These are phyloP conservation scores for Miltochrista miniata DNA, from an alignment of 2,888 invertebrate genomes.

Conservation along the genomic window DNA sequence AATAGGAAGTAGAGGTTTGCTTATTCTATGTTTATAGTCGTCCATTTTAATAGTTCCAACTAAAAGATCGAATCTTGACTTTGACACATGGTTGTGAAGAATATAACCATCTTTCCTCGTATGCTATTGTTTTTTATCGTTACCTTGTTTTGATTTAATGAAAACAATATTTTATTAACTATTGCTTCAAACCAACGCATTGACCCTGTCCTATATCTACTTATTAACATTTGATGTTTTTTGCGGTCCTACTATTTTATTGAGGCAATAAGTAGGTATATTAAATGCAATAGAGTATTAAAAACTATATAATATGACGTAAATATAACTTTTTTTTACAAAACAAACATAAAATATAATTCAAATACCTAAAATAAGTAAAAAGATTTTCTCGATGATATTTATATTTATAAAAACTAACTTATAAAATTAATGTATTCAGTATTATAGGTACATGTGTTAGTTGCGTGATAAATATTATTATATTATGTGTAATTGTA, in stretches of 20 bases:
- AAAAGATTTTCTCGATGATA: slow-evolving; percentile 50
- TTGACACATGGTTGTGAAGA: slow-evolving; percentile 43
- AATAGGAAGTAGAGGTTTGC: slow-evolving; percentile 43
- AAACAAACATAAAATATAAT: slow-evolving; percentile 55
- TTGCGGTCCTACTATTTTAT: slow-evolving; percentile 54
- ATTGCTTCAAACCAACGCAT: no score
- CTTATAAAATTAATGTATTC: slow-evolving; percentile 41
- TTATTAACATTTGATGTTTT: no score
- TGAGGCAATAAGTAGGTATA: slow-evolving; percentile 70
- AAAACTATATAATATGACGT: slow-evolving; percentile 46
- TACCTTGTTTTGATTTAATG: slow-evolving; percentile 30
- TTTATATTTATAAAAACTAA: slow-evolving; percentile 47
- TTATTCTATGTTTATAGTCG: slow-evolving; percentile 43
- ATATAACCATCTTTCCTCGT: slow-evolving; percentile 37
- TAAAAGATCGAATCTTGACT: slow-evolving; percentile 9
- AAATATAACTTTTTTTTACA: slow-evolving; percentile 53
- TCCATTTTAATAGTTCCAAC: slow-evolving; percentile 44
- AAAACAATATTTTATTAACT: slow-evolving; percentile 41
- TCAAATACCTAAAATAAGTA: slow-evolving; percentile 48
- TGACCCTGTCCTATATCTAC: no score
- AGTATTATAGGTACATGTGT: slow-evolving; percentile 48
- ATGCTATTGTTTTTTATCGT: slow-evolving; percentile 31
- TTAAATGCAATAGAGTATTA: slow-evolving; percentile 51
- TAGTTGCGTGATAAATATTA: slow-evolving; percentile 37
- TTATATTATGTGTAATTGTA: slow-evolving; percentile 1